Evolutionary conservation across 2,113 vertebrate genomes (phyloP).

Genomic region (Phocoena phocoena): DNA sequence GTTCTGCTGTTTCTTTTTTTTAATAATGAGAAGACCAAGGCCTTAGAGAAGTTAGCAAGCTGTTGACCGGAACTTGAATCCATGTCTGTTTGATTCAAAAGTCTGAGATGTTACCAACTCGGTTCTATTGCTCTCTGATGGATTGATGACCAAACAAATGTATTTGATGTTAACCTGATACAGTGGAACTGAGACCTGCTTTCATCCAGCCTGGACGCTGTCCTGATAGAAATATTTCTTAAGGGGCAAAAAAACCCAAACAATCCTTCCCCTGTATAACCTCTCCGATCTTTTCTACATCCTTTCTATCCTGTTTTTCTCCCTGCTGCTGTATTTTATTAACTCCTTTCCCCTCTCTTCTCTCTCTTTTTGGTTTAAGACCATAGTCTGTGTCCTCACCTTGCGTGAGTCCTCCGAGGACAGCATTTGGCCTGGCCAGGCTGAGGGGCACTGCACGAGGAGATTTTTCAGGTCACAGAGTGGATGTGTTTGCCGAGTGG

Average conservation of each 20-base stretch:
- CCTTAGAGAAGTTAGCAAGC: background rate
- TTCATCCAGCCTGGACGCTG: background rate
- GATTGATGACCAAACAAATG: background rate
- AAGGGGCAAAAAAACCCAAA: too few relatives aligned
- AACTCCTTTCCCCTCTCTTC: too few relatives aligned
- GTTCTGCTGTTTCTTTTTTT: background rate
- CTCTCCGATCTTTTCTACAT: accelerated
- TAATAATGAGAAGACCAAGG: too few relatives aligned
- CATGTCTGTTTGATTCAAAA: background rate
- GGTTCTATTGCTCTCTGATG: background rate
- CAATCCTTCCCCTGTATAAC: accelerated
- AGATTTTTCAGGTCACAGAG: slow-evolving; percentile 52
- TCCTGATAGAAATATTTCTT: background rate
- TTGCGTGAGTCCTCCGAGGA: background rate
- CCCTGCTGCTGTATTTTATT: background rate
- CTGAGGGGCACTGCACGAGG: background rate
- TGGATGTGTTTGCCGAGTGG: background rate
- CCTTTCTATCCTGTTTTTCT: accelerated
- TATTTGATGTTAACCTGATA: background rate
- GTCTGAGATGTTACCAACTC: background rate
- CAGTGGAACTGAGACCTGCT: background rate
- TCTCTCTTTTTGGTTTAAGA: background rate
- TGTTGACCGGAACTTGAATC: background rate
- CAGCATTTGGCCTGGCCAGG: background rate
- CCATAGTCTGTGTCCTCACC: background rate